Evolutionary conservation across 2,113 vertebrate species (phyloP).

Genomic region (Camelus bactrianus): DNA sequence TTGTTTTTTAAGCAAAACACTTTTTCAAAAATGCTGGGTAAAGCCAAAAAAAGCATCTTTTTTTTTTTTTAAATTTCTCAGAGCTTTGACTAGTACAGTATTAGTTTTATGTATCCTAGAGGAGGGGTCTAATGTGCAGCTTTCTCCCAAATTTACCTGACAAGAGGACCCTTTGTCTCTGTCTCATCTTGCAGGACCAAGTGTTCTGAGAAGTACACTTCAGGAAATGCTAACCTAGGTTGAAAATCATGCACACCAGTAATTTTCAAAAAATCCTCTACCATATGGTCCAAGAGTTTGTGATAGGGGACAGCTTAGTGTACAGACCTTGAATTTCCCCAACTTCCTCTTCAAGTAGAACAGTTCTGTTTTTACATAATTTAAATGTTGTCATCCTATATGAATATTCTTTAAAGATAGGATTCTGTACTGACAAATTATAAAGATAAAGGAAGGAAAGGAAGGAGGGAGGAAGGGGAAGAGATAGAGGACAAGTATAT

Average conservation of each 20-base stretch:
- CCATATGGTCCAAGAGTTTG: neutral
- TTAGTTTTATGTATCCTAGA: neutral
- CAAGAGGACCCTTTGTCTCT: neutral
- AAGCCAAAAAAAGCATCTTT: neutral
- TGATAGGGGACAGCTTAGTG: neutral
- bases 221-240: neutral
- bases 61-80: neutral
- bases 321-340: neutral
- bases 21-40: neutral
- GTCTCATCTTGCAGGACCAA: neutral
- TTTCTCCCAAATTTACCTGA: neutral
- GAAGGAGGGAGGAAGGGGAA: neutral
- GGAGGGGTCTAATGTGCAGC: neutral
- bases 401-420: neutral
- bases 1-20: neutral
- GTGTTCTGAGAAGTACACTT: neutral
- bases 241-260: neutral
- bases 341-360: neutral
- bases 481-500: neutral
- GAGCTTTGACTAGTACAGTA: neutral
- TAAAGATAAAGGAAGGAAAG: neutral
- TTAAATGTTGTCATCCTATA: neutral
- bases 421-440: neutral
- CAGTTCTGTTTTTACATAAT: neutral
- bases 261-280: neutral